These are phyloP conservation scores for Chironomus tentans DNA, from an alignment of 2,888 invertebrate genomes.

Conservation along the genomic window DNA sequence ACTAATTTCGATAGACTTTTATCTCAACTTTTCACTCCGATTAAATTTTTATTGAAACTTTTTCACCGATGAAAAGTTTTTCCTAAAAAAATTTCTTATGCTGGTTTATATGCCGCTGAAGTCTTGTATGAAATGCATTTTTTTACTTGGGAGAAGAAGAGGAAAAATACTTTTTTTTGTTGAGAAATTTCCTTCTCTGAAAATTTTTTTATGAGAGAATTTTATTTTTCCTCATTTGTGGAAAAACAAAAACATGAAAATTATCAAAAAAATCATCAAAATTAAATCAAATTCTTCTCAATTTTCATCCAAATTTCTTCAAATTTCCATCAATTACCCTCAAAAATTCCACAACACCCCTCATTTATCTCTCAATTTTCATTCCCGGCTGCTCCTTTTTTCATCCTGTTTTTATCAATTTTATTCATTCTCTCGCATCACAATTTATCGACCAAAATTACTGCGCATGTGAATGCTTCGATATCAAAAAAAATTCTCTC, in stretches of 20 bases:
- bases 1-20: too few species aligned
- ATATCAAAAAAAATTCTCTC: background rate
- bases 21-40: too few species aligned
- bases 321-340: too few species aligned
- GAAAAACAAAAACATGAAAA: background rate
- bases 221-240: background rate
- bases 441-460: slow-evolving; percentile 14
- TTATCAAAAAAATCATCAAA: background rate
- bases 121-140: too few species aligned
- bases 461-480: slow-evolving; percentile 9
- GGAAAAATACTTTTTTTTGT: background rate
- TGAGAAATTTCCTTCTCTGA: background rate
- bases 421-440: background rate
- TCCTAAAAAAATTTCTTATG: too few species aligned
- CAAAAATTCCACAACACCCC: background rate
- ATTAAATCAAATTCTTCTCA: too few species aligned
- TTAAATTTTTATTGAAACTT: too few species aligned
- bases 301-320: too few species aligned
- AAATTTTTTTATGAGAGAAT: background rate
- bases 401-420: background rate
- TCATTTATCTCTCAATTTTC: background rate
- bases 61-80: too few species aligned
- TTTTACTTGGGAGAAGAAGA: background rate
- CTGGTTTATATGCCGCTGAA: too few species aligned
- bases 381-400: background rate